phyloP scores from a whole-genome alignment of 2,888 invertebrate genomes.

The Trichacis sp. region DNA sequence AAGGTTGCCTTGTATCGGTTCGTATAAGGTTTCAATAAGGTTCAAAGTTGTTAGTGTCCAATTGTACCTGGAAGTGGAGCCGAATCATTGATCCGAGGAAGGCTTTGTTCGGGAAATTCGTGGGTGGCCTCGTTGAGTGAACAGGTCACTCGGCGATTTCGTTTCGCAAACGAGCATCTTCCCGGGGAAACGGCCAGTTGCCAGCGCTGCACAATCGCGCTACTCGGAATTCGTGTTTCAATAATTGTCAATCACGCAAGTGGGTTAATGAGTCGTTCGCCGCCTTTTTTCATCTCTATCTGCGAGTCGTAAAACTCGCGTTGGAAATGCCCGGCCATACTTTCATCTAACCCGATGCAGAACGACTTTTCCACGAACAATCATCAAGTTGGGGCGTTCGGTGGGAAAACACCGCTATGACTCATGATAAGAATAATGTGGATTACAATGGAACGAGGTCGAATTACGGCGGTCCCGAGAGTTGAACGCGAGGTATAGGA shows the following conservation, averaged over 20 bases:
- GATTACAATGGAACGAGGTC: slow-evolving; percentile 7
- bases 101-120: neutral
- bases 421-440: slow-evolving; percentile 7
- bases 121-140: neutral
- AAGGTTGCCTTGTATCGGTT: too few relatives aligned
- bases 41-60: too few relatives aligned
- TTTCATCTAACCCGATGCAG: slow-evolving; percentile 1
- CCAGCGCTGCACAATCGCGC: neutral
- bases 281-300: neutral
- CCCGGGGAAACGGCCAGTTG: neutral
- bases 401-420: slow-evolving; percentile 3
- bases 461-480: slow-evolving; percentile 5
- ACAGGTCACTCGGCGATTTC: neutral
- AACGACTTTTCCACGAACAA: slow-evolving; percentile 4
- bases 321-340: neutral
- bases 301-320: neutral
- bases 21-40: too few relatives aligned
- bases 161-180: neutral
- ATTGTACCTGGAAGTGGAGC: too few relatives aligned
- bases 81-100: too few relatives aligned
- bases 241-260: neutral
- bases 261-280: slow-evolving; percentile 2
- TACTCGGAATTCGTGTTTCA: neutral
- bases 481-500: neutral
- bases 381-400: neutral